Evolutionary conservation across 2,888 invertebrate genomes (phyloP).

Genomic region (Chydorus sphaericus): DNA sequence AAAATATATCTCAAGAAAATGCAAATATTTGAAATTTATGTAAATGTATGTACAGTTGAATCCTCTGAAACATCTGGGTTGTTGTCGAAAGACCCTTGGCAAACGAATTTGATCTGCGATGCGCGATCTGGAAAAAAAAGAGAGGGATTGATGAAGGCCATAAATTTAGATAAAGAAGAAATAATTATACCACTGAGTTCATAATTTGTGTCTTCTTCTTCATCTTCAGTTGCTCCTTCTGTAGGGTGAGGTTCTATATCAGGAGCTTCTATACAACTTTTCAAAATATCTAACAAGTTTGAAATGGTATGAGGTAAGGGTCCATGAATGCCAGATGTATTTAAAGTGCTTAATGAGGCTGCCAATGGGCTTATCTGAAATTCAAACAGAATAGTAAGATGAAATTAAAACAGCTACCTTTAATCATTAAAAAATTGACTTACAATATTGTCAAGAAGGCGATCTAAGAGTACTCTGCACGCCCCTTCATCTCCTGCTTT

Average conservation of each 20-base stretch:
- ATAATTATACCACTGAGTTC: slow-evolving; percentile 15
- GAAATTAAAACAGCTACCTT: slow-evolving; percentile 45
- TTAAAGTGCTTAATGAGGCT: slow-evolving; percentile 17
- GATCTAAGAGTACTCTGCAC: slow-evolving; percentile 61
- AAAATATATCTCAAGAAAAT: not conserved
- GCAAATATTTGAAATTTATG: not conserved
- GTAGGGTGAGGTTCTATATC: slow-evolving; percentile 42
- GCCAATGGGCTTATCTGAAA: slow-evolving; percentile 15
- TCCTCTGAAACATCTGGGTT: slow-evolving; percentile 64
- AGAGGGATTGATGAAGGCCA: not conserved
- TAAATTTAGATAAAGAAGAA: not conserved
- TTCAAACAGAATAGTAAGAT: slow-evolving; percentile 22
- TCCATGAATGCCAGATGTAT: slow-evolving; percentile 20
- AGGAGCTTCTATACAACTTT: slow-evolving; percentile 72
- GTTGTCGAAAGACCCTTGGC: slow-evolving; percentile 33
- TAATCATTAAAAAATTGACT: slow-evolving; percentile 38
- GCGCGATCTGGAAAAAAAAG: not conserved
- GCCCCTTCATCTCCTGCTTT: slow-evolving; percentile 68
- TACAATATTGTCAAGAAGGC: slow-evolving; percentile 29
- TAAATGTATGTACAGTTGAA: not conserved
- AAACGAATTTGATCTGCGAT: slow-evolving; percentile 13
- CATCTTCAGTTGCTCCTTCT: slow-evolving; percentile 50
- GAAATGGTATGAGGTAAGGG: slow-evolving; percentile 30
- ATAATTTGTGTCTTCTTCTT: slow-evolving; percentile 23
- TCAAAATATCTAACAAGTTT: slow-evolving; percentile 42